phyloP scores from a whole-genome alignment of 2,113 vertebrate genomes.

The Gymnarchus niloticus region DNA sequence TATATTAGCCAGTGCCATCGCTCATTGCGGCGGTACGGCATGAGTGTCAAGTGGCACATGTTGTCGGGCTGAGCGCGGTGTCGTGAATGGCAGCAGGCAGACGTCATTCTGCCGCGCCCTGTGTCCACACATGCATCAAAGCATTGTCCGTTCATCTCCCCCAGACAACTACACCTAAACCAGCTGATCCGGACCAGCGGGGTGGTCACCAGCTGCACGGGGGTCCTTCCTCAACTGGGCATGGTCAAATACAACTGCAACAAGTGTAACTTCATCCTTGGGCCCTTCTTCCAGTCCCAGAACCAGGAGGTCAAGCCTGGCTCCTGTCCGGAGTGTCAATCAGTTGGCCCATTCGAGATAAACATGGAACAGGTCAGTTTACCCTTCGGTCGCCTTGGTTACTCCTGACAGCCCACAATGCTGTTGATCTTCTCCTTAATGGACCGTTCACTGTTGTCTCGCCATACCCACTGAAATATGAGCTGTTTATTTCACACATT shows the following conservation, averaged over 20 bases:
- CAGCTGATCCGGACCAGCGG: constrained; percentile 95
- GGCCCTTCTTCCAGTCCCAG: constrained; percentile 93
- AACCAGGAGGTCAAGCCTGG: constrained; percentile 97
- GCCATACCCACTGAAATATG: background rate
- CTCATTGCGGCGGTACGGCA: background rate
- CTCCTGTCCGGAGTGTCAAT: constrained; percentile 94
- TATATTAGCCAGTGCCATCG: background rate
- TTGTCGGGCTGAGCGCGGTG: background rate
- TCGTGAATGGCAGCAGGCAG: background rate
- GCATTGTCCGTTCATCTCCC: background rate
- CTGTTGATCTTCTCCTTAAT: background rate
- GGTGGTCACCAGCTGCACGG: constrained; percentile 90
- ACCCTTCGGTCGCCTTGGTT: background rate
- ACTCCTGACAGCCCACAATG: background rate
- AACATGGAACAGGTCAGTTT: constrained; percentile 94
- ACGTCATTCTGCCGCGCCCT: background rate
- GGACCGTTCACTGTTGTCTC: background rate
- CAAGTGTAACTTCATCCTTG: constrained; percentile 90
- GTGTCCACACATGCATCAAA: background rate
- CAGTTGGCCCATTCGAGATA: constrained; percentile 88
- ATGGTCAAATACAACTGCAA: constrained; percentile 97
- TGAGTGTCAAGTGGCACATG: background rate
- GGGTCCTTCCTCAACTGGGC: constrained; percentile 91
- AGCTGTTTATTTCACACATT: background rate
- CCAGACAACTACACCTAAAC: constrained; percentile 92